A percentile compares a stretch with the other conserved stretches of the same genome.
These are phyloP conservation scores for Sebastes umbrosus DNA, from an alignment of 2,797 vertebrate genomes.

Conservation along the genomic window DNA sequence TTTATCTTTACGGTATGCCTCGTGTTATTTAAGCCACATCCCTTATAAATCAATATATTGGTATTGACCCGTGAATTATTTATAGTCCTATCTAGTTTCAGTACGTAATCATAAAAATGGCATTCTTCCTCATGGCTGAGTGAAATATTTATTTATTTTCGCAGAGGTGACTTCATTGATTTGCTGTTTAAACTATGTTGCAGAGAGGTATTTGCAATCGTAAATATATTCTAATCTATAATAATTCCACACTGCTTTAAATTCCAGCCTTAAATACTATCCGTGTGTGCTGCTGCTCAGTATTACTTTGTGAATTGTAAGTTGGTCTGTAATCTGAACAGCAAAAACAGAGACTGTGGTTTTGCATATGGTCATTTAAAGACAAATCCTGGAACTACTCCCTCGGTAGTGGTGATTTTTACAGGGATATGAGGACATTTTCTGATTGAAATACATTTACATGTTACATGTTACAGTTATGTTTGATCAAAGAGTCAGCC, in stretches of 20 bases:
- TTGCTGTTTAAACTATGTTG: not conserved
- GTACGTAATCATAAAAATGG: not conserved
- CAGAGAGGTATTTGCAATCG: not conserved
- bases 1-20: not conserved
- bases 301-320: not conserved
- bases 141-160: not conserved
- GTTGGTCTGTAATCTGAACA: not conserved
- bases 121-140: not conserved
- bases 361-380: not conserved
- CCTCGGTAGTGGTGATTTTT: not conserved
- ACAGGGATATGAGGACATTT: not conserved
- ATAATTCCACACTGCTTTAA: not conserved
- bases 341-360: not conserved
- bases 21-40: constrained; percentile 16
- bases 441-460: not conserved
- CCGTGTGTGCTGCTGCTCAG: not conserved
- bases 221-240: not conserved
- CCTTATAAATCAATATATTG: constrained; percentile 36
- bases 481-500: not conserved
- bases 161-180: not conserved
- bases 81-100: constrained; percentile 8
- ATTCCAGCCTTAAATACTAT: no score
- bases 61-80: constrained; percentile 5
- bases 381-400: not conserved
- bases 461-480: not conserved